Evolutionary conservation across 2,888 invertebrate genomes (phyloP), one percentile per base, ranked within the genome.

Genomic region (Candidula unifasciata): DNA sequence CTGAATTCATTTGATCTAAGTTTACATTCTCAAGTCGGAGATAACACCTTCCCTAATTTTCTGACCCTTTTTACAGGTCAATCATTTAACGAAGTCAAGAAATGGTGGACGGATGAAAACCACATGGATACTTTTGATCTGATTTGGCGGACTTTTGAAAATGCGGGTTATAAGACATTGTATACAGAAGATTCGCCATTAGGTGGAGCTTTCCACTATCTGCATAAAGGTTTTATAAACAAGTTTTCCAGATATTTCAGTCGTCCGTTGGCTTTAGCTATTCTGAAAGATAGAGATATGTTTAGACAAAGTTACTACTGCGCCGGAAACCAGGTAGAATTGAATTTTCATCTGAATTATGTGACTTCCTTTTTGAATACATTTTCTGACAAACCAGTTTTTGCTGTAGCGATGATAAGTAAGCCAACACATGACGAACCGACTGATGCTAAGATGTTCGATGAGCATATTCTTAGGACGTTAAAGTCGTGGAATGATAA

Each of bases 21-120:
- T 88, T 98, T 98, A 10, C 97, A 97, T 93, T 97, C 97, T 92
- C 98, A 98, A 95, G 96, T 98, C 66, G 98, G 96, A 5, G 98
- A 98, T 93, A 98, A 98, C 93, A 98, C 98, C 0, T 98, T 97
- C 93, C 97, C 97, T 0, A 98, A 98, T 93, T 93, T 98, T 85
- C 95, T 97, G 16, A 96, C 98, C 0, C 95, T 97, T 84, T 94
- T 98, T 24, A 95, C 86, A 0, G 90, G 90, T 0, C 86, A 86
- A 68, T 86, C 82, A 27, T 80, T 85, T n/a, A 85, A 87, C 64
- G 88, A 89, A 33, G 82, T 87, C 8, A 87, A 87, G 13, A 87
- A 87, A 83, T 86, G 89, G 27, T 86, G 88, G 78, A 83, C 85
- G 5, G 76, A 87, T 73, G 68, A 85, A 57, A 83, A 76, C 16